A percentile compares a stretch with the other conserved stretches of the same genome.
Evolutionary conservation across 2,888 invertebrate species (phyloP).

Genomic region (Acleris holmiana): DNA sequence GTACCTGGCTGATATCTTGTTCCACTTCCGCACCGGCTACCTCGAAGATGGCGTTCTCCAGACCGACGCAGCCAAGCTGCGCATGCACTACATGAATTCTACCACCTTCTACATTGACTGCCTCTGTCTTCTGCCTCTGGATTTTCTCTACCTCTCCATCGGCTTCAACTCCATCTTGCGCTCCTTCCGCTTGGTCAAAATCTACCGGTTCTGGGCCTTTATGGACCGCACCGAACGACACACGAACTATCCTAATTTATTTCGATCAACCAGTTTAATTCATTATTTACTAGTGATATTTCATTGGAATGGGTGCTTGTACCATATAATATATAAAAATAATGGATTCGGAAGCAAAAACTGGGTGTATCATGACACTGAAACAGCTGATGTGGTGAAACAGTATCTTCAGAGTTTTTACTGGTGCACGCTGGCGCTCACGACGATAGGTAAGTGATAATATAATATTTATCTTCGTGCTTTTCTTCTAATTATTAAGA

Average conservation of each 20-base stretch:
- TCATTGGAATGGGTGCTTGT: conserved; percentile 99
- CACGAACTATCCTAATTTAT: conserved; percentile 99
- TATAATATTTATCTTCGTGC: conserved; percentile 26
- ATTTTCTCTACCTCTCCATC: conserved; percentile 98
- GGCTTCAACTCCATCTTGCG: conserved; percentile 98
- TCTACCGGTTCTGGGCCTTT: conserved; percentile 99
- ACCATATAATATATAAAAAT: conserved; percentile 98
- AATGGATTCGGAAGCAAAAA: conserved; percentile 97
- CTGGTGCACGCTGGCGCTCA: conserved; percentile 98
- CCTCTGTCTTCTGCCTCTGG: conserved; percentile 97
- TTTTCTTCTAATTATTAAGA: conserved; percentile 10
- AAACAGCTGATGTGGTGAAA: conserved; percentile 94
- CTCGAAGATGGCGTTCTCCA: conserved; percentile 98
- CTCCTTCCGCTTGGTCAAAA: conserved; percentile 97
- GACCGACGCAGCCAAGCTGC: conserved; percentile 96
- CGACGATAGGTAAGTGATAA: conserved; percentile 91
- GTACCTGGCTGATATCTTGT: conserved; percentile 97
- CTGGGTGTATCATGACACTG: conserved; percentile 95
- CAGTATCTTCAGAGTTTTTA: conserved; percentile 99
- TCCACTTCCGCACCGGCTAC: conserved; percentile 99
- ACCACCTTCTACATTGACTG: conserved; percentile 99
- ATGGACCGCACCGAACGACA: conserved; percentile 99
- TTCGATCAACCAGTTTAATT: conserved; percentile 95
- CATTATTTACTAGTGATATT: conserved; percentile 99
- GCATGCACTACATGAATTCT: conserved; percentile 98